Base-by-base conservation (phyloP, 2,888 invertebrate genomes). In the Luffia ferchaultella region DNA sequence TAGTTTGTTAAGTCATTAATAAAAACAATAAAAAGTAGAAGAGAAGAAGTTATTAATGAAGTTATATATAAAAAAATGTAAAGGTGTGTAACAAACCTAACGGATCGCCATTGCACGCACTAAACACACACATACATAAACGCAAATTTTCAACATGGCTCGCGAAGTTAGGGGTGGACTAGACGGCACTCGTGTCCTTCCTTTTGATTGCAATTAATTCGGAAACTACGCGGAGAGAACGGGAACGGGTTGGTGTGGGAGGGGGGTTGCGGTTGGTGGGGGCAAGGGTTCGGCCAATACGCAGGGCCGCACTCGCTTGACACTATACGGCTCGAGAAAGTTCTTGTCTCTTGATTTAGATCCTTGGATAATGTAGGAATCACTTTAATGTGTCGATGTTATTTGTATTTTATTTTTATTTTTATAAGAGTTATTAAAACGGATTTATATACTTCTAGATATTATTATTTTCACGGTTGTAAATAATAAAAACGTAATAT, bases 161-260 rank as follows among this genome's bases (percentile, higher is more conserved):
- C 72, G 65, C 73, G 61, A 71, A 78, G 70, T 76, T 74, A 74
- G 80, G 82, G 79, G 72, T 77, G 80, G 83, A 74, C 82, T 76
- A 72, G 70, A 75, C 30, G 30, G 5, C 30, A 30, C 76, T 80
- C 72, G 73, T 76, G 82, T 83, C 83, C 82, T 83, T 80, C 79
- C 83, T 82, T 80, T 79, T 83, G 82, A 83, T 83, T 83, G 83
- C 83, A 82, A 83, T 83, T 83, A 83, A 83, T 83, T 82, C 80
- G 74, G 73, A 71, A 69, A 68, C 70, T 63, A 62, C 64, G 50
- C 30, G 30, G 30, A 30, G 30, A 30, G 30, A 30, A 48, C 42
- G 45, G 66, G 61, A 3, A 3, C 5, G 30, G 30, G 30, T 30
- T 54, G 62, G 56, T 40, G 59, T 57, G 50, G 58, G 60, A 57